Conservation (phyloP, 30 jellyfish, hydroid and myxozoan genomes). For the Turritopsis rubra region DNA sequence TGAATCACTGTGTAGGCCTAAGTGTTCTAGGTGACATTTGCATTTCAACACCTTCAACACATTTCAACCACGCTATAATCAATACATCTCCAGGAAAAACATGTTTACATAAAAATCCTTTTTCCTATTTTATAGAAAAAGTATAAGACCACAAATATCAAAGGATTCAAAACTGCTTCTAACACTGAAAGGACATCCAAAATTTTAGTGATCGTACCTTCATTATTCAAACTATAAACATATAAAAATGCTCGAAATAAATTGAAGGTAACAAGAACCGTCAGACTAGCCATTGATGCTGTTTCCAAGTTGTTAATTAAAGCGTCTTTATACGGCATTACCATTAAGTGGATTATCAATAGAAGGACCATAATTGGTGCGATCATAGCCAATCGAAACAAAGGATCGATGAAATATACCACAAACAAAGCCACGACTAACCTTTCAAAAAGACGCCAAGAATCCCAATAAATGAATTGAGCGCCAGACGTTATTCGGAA, state of each 20-base stretch:
- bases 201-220: neutral
- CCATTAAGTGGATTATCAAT: constrained; percentile 10
- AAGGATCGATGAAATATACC: constrained; percentile 6
- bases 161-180: neutral
- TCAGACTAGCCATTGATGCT: neutral
- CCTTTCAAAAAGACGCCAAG: constrained; percentile 29
- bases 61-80: too few species aligned
- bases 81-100: too few species aligned
- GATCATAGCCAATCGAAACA: constrained; percentile 1
- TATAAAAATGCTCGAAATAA: neutral
- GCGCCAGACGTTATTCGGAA: constrained; percentile 6
- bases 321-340: constrained; percentile 22
- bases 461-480: constrained; percentile 33
- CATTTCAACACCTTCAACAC: too few species aligned
- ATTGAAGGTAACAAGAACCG: neutral
- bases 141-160: neutral
- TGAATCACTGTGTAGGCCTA: too few species aligned
- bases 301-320: constrained; percentile 25
- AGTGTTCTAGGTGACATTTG: too few species aligned
- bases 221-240: neutral
- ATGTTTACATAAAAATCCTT: neutral
- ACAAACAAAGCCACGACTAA: constrained; percentile 1
- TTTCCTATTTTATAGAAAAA: neutral
- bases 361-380: constrained; percentile 7
- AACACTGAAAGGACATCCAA: neutral